Base-by-base conservation (phyloP, 2,888 invertebrate species). In the Rhagonycha fulva region DNA sequence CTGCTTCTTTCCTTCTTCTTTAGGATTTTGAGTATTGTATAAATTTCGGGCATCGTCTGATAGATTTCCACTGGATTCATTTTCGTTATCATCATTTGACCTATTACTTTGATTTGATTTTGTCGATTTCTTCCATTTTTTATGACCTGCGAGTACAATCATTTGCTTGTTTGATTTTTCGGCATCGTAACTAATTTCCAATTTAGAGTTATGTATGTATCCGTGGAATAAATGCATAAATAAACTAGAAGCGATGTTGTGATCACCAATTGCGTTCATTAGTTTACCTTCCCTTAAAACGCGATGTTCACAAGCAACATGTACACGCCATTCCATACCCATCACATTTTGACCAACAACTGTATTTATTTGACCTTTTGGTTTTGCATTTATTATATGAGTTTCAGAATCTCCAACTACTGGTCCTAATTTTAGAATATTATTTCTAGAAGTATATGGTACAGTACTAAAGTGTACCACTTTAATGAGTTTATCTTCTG, bases 391-490 rank as follows among this genome's bases (percentile, higher is more conserved):
- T n/a, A 77, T 75, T 26, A 72, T 69, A 24, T 75, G 82, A 30
- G 72, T 68, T 14, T 87, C 72, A 80, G 83, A 19, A 86, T 87
- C 62, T 11, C 85, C 60, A 63, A 89, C 86, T 24, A 90, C 85
- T 4, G 93, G 90, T 68, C 89, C 87, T 66, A 91, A 84, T 14
- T 88, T 86, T 68, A 91, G 88, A 80, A 92, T 90, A 81, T 92
- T 89, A 82, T 91, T 89, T 80, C 87, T 89, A 1, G 91, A 86
- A 12, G 92, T 92, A 86, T 91, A 94, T 7, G 94, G 94, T 88
- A 90, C 89, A 1, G 90, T 89, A 82, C 92, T 92, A 86, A 88
- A 90, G 82, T 93, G 92, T 68, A 90, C 84, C 11, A 93, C 80
- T 26, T 89, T 90, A 14, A 88, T 86, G 47, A 90, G 88, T 78